A percentile compares a stretch with the other conserved stretches of the same genome.
These are phyloP conservation scores for Cuculus canorus DNA, from an alignment of 2,797 vertebrate species.

Conservation along the genomic window DNA sequence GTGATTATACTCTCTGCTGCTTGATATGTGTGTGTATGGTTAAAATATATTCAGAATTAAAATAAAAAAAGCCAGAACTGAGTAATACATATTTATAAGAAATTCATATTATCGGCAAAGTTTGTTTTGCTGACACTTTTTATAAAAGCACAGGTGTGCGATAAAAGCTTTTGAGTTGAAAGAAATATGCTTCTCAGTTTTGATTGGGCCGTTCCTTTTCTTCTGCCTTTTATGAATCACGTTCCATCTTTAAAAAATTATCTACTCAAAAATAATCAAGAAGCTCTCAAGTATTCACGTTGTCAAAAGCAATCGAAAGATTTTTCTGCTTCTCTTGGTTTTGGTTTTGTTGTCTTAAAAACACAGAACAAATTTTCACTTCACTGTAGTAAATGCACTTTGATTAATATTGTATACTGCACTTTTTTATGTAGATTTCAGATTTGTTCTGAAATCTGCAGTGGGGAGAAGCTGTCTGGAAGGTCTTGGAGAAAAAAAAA, in stretches of 20 bases:
- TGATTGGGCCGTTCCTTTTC: not conserved
- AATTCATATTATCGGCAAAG: not conserved
- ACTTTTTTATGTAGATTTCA: not conserved
- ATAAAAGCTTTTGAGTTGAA: not conserved
- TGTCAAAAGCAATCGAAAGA: not conserved
- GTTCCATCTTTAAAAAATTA: slow-evolving; percentile 15
- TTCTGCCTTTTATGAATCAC: not conserved
- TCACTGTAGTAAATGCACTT: not conserved
- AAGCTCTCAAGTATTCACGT: not conserved
- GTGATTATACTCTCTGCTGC: not conserved
- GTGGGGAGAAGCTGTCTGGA: not conserved
- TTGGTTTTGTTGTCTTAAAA: not conserved
- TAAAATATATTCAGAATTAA: not conserved
- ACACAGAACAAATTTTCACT: not conserved
- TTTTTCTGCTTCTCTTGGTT: not conserved
- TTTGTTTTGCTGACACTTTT: slow-evolving; percentile 28
- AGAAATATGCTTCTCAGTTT: not conserved
- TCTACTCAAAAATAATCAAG: slow-evolving; percentile 11
- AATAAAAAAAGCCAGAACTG: not conserved
- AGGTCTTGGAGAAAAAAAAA: not conserved
- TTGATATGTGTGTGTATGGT: not conserved
- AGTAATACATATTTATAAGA: not conserved
- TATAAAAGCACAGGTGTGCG: slow-evolving; percentile 32
- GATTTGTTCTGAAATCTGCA: not conserved
- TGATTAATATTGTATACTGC: slow-evolving; percentile 21